phyloP scores from a whole-genome alignment of 2,888 invertebrate species.

The Eupsilia transversa region DNA sequence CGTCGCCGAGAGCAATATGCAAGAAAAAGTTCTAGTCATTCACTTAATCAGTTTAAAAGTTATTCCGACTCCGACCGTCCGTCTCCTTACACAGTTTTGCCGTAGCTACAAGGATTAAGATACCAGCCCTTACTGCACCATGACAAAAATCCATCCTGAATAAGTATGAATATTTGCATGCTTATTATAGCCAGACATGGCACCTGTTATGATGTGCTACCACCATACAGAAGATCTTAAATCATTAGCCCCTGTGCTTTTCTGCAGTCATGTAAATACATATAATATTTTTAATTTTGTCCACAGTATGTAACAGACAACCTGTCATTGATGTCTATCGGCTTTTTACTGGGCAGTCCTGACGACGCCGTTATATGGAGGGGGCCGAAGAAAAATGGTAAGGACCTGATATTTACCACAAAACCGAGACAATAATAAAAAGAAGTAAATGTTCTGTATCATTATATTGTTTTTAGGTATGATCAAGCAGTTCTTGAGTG shows the following conservation, averaged over 20 bases:
- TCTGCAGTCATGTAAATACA: neutral
- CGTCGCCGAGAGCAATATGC: neutral
- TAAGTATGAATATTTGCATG: neutral
- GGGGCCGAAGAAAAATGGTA: conserved; percentile 99
- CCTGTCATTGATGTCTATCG: conserved; percentile 98
- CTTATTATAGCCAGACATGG: too few relatives aligned
- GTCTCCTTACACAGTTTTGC: too few relatives aligned
- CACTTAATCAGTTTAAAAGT: too few relatives aligned
- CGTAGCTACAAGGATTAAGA: too few relatives aligned
- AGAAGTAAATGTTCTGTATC: neutral
- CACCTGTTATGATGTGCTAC: neutral
- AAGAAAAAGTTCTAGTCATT: neutral
- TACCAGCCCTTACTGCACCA: too few relatives aligned
- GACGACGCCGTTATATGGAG: conserved; percentile 99
- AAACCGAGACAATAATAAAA: neutral
- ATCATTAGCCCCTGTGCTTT: neutral
- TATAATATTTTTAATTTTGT: conserved; percentile 37
- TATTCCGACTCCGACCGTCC: too few relatives aligned
- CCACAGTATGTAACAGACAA: conserved; percentile 97
- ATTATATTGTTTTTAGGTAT: conserved; percentile 91
- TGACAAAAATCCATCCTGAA: too few relatives aligned
- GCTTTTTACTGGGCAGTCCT: conserved; percentile 95
- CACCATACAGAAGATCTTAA: neutral
- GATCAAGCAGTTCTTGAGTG: conserved; percentile 98
- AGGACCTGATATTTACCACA: conserved; percentile 1